Base-by-base conservation (phyloP, 30 jellyfish, hydroid and myxozoan species). In the Calvadosia cruxmelitensis region DNA sequence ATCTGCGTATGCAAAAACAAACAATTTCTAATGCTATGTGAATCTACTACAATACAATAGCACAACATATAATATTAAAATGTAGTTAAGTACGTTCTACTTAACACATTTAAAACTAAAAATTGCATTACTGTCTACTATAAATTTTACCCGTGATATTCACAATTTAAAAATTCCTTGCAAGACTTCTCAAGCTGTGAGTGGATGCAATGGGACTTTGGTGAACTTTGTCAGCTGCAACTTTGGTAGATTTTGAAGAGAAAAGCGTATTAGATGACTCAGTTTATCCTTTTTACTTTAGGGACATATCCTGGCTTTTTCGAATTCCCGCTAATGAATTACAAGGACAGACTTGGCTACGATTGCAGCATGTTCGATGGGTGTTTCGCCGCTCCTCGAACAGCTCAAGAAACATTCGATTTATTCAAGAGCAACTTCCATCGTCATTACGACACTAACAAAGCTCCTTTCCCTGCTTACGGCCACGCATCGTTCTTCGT, bases 301-400 rank as follows among this genome's bases (percentile, higher is more conserved):
- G 96, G 75, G 34, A 68, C 92, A 1, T 86, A 71, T 51, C 96
- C 91, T 27, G 96, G 96, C 68, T 31, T 86, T 27, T 86, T 93
- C 92, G 96, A 86, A 52, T 33, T 86, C 12, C 96, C 96, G 13
- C 57, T 86, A 83, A 78, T 78, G 7, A 79, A 69, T 20, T 74
- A 74, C 81, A 67, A 67, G 13, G 84, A 76, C 26, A 66, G 57
- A 0, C 3, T 29, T 32, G 85, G 85, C 2, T 15, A 27, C 28
- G 33, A n/a, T 28, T 84, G 95, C 64, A 31, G 74, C 32, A 72
- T 68, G 84, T 66, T 77, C 12, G 93, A 84, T 49, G 89, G 50
- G 29, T 84, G 95, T n/a, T n/a, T n/a, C 63, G 31, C 72, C 0
- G 28, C 48, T 13, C 69, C 79, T 23, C 63, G 74, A 24, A 64